Percentiles rank a stretch among this genome's conserved stretches.
Evolutionary conservation across 2,113 vertebrate species (phyloP).

Genomic region (Hoplias malabaricus): DNA sequence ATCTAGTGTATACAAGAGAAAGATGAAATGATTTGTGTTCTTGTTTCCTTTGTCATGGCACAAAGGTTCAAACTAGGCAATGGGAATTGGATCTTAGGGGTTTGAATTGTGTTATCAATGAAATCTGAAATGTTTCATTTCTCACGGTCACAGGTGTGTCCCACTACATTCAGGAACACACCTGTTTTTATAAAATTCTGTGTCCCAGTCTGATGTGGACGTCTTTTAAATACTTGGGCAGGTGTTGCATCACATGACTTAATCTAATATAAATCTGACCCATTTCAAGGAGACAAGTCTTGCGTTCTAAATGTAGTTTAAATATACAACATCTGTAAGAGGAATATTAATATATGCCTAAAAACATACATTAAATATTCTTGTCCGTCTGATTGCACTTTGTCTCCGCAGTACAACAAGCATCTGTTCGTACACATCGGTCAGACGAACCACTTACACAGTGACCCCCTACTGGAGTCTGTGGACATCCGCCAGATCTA

Average conservation of each 20-base stretch:
- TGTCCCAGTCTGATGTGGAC: too few relatives aligned
- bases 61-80: conserved; percentile 10
- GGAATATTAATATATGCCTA: not conserved
- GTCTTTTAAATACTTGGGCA: too few relatives aligned
- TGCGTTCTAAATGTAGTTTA: too few relatives aligned
- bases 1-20: conserved; percentile 53
- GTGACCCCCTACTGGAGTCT: conserved; percentile 90
- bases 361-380: not conserved
- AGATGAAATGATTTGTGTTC: conserved; percentile 34
- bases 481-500: conserved; percentile 99
- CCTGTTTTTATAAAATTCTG: too few relatives aligned
- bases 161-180: too few relatives aligned
- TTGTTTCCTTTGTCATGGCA: conserved; percentile 14
- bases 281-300: too few relatives aligned
- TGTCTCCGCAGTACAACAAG: conserved; percentile 87
- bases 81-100: not conserved
- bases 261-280: too few relatives aligned
- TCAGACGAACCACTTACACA: conserved; percentile 91
- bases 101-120: not conserved
- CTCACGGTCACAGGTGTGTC: not conserved
- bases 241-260: too few relatives aligned
- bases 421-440: conserved; percentile 98
- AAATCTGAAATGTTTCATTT: conserved; percentile 3
- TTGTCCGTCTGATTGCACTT: not conserved
- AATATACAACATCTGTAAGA: too few relatives aligned